Base-by-base conservation (phyloP, 1,140 invertebrate species). In the Drosophila mauritiana region DNA sequence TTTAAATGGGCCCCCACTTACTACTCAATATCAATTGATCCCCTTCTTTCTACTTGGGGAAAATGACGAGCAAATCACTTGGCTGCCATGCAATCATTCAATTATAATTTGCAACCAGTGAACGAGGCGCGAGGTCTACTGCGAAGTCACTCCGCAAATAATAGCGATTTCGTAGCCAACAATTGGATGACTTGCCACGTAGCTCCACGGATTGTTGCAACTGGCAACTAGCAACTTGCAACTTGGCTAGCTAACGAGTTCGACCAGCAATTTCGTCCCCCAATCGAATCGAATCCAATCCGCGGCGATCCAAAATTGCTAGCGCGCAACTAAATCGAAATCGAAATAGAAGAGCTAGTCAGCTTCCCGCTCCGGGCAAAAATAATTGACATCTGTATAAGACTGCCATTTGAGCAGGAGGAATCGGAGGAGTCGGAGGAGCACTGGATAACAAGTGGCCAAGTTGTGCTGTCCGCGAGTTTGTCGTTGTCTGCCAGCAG, bases 381-480 rank as follows among this genome's bases (percentile, higher is more conserved):
- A 89, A 89, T 89, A 89, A 89, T 89, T 89, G 84, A 89, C 84
- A 89, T 74, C 84, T 89, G 84, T 89, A 89, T 80, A 83, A 80
- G 80, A 72, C 76, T 51, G 74, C 63, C 59, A 78, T 78, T 83
- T 83, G 74, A 78, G 68, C 77, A 74, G 69, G 45, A 48, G n/a
- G n/a, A 55, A 4, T 46, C 48, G 52, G 10, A 15, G 27, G 7
- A 17, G 15, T 8, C 4, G 8, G 15, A 20, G 17, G 15, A 12
- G 15, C 15, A 45, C 15, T 49, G 74, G 75, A 68, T 77, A 86
- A 83, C 84, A 86, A 88, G 83, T 86, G 84, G 64, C 79, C 55
- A 45, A 74, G 62, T 62, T 59, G 76, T 57, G 40, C 58, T 53
- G 73, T 78, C 73, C 63, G 74, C 73, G 43, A 62, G 64, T 63